phyloP scores from a whole-genome alignment of 2,888 invertebrate species.

The Ferdinandea cuprea region DNA sequence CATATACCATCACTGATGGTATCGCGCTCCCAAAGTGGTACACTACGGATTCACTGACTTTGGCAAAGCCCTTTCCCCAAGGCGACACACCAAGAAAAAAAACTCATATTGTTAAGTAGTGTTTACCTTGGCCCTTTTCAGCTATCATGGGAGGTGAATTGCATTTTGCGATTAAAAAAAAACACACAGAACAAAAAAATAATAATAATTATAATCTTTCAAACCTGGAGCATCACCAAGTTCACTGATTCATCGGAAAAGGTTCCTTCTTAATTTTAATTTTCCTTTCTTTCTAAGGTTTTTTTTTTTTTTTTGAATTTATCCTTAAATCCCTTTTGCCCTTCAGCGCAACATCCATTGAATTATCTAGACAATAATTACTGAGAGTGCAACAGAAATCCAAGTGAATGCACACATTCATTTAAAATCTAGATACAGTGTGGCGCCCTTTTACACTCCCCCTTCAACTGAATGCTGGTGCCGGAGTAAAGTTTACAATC shows the following conservation, averaged over 20 bases:
- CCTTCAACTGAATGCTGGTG: not conserved
- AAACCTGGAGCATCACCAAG: constrained; percentile 58
- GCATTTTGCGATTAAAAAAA: constrained; percentile 54
- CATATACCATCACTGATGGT: constrained; percentile 14
- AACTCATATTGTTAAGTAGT: constrained; percentile 68
- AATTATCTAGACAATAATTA: constrained; percentile 66
- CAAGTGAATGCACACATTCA: constrained; percentile 40
- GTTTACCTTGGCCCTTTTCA: constrained; percentile 61
- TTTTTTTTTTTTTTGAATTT: no score
- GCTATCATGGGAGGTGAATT: constrained; percentile 26
- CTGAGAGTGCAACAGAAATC: constrained; percentile 52
- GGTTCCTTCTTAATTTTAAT: constrained; percentile 33
- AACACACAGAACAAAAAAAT: no score
- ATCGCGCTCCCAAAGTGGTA: no score
- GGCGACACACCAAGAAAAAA: constrained; percentile 16
- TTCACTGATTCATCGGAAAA: constrained; percentile 42
- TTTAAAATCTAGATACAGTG: not conserved
- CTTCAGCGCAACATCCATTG: constrained; percentile 41
- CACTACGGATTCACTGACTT: constrained; percentile 37
- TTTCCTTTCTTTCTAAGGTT: constrained; percentile 10
- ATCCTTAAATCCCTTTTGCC: not conserved
- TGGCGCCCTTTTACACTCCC: not conserved
- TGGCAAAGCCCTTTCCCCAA: constrained; percentile 25
- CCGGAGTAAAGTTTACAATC: constrained; percentile 11
- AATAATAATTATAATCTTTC: not conserved